phyloP scores from a whole-genome alignment of 2,113 vertebrate species.

The Leptobrachium ailaonicum region DNA sequence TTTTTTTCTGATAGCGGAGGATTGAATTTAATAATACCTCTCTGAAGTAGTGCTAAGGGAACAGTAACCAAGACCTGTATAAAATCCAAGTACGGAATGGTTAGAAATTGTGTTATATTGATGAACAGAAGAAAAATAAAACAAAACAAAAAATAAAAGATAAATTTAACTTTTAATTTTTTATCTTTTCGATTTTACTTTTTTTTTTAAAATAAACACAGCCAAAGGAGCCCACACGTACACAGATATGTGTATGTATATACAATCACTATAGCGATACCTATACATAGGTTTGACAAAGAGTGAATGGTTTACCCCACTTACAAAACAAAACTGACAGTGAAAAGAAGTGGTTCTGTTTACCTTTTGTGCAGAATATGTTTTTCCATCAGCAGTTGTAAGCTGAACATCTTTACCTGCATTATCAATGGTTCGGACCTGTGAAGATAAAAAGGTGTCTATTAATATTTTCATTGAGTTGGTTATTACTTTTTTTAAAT shows the following conservation, averaged over 20 bases:
- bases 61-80: constrained; percentile 85
- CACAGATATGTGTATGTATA: too few species aligned
- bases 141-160: too few species aligned
- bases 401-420: constrained; percentile 84
- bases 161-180: too few species aligned
- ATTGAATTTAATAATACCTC: constrained; percentile 84
- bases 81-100: constrained; percentile 4
- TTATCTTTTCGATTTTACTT: too few species aligned
- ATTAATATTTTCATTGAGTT: neutral
- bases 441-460: neutral
- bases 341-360: neutral
- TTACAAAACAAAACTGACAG: too few species aligned
- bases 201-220: too few species aligned
- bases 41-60: constrained; percentile 90
- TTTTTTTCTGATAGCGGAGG: constrained; percentile 89
- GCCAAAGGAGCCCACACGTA: too few species aligned
- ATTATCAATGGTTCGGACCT: constrained; percentile 84
- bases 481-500: neutral
- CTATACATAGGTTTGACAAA: too few species aligned
- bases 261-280: too few species aligned
- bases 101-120: neutral
- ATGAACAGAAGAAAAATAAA: neutral
- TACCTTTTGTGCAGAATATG: constrained; percentile 88
- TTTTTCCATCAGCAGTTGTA: constrained; percentile 73
- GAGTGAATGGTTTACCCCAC: too few species aligned